Percentiles rank a stretch among this genome's conserved stretches.
phyloP scores from a whole-genome alignment of 1,140 invertebrate genomes.

The Drosophila mojavensis region DNA sequence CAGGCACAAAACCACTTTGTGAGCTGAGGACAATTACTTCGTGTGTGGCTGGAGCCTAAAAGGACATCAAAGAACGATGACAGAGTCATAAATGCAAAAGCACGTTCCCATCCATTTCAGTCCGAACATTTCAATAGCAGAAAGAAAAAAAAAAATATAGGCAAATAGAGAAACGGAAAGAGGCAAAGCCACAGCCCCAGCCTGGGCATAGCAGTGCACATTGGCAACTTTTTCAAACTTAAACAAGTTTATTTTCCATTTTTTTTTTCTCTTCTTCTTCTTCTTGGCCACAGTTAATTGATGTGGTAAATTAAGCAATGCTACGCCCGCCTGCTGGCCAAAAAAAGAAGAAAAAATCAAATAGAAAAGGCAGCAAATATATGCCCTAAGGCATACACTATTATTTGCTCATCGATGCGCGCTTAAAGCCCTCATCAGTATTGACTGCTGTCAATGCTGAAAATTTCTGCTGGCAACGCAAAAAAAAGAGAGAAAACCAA shows the following conservation, averaged over 20 bases:
- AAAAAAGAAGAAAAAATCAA: not conserved
- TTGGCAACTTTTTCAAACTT: not conserved
- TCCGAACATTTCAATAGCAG: not conserved
- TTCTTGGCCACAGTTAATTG: constrained; percentile 3
- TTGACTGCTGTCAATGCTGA: constrained; percentile 31
- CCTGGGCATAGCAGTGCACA: not conserved
- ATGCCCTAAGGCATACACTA: constrained; percentile 4
- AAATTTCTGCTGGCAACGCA: constrained; percentile 38
- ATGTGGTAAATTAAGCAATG: constrained; percentile 1
- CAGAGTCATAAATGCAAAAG: not conserved
- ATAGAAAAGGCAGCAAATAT: not conserved
- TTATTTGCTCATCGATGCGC: constrained; percentile 4
- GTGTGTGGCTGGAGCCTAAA: no score
- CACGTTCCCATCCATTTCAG: not conserved
- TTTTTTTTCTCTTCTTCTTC: not conserved
- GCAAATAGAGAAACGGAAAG: not conserved
- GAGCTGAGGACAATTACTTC: no score
- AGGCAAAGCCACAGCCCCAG: no score
- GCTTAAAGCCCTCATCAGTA: constrained; percentile 5
- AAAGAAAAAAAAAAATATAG: not conserved
- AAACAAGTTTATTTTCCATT: not conserved
- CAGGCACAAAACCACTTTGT: no score
- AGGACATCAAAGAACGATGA: not conserved
- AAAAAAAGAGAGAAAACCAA: constrained; percentile 3
- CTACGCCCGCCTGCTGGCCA: not conserved